Evolutionary conservation across 1,140 invertebrate genomes (phyloP).

Genomic region (Drosophila truncata): DNA sequence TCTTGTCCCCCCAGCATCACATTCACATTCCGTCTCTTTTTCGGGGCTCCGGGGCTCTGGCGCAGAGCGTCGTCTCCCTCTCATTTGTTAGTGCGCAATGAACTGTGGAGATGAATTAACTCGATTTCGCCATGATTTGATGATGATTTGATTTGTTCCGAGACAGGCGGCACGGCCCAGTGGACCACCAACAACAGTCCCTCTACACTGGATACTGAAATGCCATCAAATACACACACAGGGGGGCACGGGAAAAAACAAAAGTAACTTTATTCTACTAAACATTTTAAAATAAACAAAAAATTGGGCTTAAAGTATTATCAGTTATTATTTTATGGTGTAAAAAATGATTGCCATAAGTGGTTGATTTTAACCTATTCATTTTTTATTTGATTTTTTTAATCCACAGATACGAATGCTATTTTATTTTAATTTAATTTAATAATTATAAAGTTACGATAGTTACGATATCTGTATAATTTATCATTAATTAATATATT

Average conservation of each 20-base stretch:
- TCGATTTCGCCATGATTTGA: slow-evolving; percentile 77
- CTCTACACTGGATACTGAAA: not conserved
- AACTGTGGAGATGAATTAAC: slow-evolving; percentile 75
- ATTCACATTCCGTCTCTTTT: not conserved
- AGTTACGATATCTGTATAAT: too few species aligned
- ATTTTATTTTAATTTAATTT: too few species aligned
- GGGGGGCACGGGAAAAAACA: not conserved
- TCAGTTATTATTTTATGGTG: not conserved
- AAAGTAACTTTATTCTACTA: not conserved
- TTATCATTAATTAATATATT: too few species aligned
- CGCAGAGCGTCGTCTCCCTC: slow-evolving; percentile 23
- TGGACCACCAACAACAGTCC: slow-evolving; percentile 15
- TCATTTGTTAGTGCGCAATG: slow-evolving; percentile 68
- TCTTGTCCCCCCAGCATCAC: not conserved
- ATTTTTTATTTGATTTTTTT: not conserved
- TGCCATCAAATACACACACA: slow-evolving; percentile 1
- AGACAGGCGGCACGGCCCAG: slow-evolving; percentile 41
- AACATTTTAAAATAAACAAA: too few species aligned
- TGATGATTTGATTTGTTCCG: slow-evolving; percentile 77
- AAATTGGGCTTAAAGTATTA: not conserved
- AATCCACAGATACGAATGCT: too few species aligned
- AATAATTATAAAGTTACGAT: too few species aligned
- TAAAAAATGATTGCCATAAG: not conserved
- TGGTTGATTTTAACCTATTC: not conserved
- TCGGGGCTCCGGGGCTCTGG: not conserved